A percentile compares a stretch with the other conserved stretches of the same genome.
phyloP scores from a whole-genome alignment of 2,797 vertebrate genomes.

The Peromyscus attwateri region DNA sequence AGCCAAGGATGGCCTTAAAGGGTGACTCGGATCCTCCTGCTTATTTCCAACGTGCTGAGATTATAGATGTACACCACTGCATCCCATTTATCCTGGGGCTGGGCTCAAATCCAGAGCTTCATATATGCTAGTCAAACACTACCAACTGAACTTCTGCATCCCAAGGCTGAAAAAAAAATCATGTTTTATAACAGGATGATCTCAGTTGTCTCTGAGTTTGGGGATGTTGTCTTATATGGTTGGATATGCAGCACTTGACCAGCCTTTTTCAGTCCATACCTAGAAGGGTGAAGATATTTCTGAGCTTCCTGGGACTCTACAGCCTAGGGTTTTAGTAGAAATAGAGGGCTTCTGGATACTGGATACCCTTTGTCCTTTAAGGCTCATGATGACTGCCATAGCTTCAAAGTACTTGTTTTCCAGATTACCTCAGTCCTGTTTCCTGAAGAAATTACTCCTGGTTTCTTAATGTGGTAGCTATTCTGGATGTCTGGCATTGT shows the following conservation, averaged over 20 bases:
- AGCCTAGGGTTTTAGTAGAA: neutral
- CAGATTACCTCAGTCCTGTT: neutral
- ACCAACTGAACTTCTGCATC: neutral
- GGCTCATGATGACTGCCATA: accelerated
- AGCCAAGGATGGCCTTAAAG: neutral
- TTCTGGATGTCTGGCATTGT: neutral
- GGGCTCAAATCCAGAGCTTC: neutral
- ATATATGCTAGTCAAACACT: neutral
- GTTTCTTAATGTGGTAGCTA: neutral
- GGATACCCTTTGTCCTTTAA: neutral
- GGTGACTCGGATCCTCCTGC: neutral
- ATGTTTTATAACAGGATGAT: neutral
- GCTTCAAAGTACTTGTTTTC: neutral
- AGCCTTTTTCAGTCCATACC: neutral
- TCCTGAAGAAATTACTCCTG: neutral
- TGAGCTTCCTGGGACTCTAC: neutral
- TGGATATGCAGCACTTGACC: neutral
- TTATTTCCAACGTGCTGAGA: neutral
- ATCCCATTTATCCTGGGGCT: neutral
- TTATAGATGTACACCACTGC: neutral
- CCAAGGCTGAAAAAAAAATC: neutral
- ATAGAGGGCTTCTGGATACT: neutral
- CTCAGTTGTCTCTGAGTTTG: neutral
- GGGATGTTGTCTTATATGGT: neutral
- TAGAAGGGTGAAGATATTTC: neutral